These are phyloP conservation scores for Sebastes cheni DNA, from an alignment of 2,797 vertebrate species.

Conservation along the genomic window DNA sequence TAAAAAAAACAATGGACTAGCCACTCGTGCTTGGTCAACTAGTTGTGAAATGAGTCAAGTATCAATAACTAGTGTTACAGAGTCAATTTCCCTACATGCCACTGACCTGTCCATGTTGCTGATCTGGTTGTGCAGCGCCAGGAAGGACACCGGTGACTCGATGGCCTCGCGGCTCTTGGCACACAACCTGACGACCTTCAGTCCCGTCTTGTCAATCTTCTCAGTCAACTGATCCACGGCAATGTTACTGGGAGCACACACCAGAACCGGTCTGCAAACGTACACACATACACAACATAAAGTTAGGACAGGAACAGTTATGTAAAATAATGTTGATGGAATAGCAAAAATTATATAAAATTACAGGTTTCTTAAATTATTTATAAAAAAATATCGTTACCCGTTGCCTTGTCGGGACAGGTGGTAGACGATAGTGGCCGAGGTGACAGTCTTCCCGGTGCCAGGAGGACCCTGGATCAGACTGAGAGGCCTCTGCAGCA, in stretches of 20 bases:
- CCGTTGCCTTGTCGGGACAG: slow-evolving; percentile 97
- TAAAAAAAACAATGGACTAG: too few species aligned
- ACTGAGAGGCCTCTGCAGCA: slow-evolving; percentile 96
- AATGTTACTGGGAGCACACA: slow-evolving; percentile 98
- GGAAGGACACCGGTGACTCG: slow-evolving; percentile 96
- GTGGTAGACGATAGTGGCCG: slow-evolving; percentile 97
- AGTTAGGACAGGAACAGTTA: not conserved
- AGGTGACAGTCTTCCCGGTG: slow-evolving; percentile 97
- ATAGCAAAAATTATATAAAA: not conserved
- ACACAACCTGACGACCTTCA: slow-evolving; percentile 96
- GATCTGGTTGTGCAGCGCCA: slow-evolving; percentile 98
- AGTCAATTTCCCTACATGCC: not conserved
- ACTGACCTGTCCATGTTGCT: slow-evolving; percentile 98
- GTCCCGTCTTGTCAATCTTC: slow-evolving; percentile 97
- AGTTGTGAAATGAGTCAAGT: not conserved
- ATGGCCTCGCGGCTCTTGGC: slow-evolving; percentile 98
- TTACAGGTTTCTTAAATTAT: not conserved
- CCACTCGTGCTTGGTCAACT: not conserved
- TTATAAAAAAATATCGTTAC: slow-evolving; percentile 67
- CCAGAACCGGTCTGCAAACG: slow-evolving; percentile 90
- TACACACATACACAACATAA: not conserved
- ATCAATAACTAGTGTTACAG: not conserved
- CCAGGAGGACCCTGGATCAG: slow-evolving; percentile 98
- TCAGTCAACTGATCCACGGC: slow-evolving; percentile 98
- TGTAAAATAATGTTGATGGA: not conserved